Percentiles rank a stretch among this genome's conserved stretches.
Evolutionary conservation across 2,113 vertebrate genomes (phyloP).

Genomic region (Aegotheles bennettii): DNA sequence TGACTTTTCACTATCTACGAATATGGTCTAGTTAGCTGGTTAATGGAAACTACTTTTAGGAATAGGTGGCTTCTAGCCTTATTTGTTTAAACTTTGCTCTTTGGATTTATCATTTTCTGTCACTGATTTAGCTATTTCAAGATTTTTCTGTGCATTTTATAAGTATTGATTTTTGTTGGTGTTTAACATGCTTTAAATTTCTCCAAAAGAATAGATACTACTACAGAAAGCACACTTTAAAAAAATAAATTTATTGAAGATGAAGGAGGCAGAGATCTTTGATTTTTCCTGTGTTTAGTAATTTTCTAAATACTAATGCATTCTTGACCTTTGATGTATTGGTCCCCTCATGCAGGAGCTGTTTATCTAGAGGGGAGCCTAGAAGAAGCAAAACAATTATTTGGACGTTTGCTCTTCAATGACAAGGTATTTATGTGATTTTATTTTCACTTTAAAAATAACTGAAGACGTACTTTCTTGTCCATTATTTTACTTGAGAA

Average conservation of each 20-base stretch:
- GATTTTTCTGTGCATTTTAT: background rate
- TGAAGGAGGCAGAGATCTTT: background rate
- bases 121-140: background rate
- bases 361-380: slow-evolving; percentile 96
- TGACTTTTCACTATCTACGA: background rate
- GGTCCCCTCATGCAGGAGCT: slow-evolving; percentile 76
- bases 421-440: slow-evolving; percentile 76
- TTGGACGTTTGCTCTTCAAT: slow-evolving; percentile 94
- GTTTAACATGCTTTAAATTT: background rate
- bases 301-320: slow-evolving; percentile 22
- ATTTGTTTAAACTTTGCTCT: background rate
- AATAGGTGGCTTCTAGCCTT: background rate
- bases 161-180: background rate
- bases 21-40: background rate
- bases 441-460: background rate
- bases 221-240: background rate
- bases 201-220: background rate
- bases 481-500: background rate
- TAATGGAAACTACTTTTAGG: background rate
- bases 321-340: background rate
- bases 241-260: background rate
- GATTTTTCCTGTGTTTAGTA: background rate
- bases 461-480: background rate
- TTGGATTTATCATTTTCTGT: background rate
- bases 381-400: slow-evolving; percentile 90